A percentile compares a stretch with the other conserved stretches of the same genome.
Conservation (phyloP, 2,797 vertebrate species). For the Rallus crepitans region DNA sequence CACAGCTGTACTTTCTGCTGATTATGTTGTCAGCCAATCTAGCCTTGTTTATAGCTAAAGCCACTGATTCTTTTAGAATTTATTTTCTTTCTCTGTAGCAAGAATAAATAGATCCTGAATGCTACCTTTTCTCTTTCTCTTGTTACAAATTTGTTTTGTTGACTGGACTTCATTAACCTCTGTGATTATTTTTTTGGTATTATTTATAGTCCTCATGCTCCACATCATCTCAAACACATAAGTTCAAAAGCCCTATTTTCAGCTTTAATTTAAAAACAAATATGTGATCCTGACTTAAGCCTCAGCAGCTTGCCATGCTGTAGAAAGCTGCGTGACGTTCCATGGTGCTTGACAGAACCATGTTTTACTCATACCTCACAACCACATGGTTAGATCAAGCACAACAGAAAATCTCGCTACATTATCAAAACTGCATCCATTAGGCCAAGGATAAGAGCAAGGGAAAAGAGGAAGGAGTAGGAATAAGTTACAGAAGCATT, state of each 20-base stretch:
- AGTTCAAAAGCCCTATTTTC: slow-evolving; percentile 74
- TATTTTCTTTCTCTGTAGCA: slow-evolving; percentile 65
- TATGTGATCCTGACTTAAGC: slow-evolving; percentile 80
- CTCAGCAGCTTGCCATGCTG: slow-evolving; percentile 94
- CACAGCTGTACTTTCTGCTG: slow-evolving; percentile 87
- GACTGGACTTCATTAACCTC: slow-evolving; percentile 60
- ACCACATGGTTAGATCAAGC: slow-evolving; percentile 99
- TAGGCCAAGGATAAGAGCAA: slow-evolving; percentile 87
- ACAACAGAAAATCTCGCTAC: slow-evolving; percentile 99
- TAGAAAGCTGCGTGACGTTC: slow-evolving; percentile 97
- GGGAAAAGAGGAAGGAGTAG: slow-evolving; percentile 75
- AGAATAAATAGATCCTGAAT: slow-evolving; percentile 68
- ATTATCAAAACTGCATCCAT: slow-evolving; percentile 91
- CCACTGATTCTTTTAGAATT: slow-evolving; percentile 65
- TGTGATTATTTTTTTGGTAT: slow-evolving; percentile 29
- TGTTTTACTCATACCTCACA: slow-evolving; percentile 98
- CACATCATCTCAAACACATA: slow-evolving; percentile 65
- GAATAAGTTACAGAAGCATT: slow-evolving; percentile 62
- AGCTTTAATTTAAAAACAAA: slow-evolving; percentile 71
- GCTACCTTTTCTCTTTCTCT: slow-evolving; percentile 58
- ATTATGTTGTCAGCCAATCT: slow-evolving; percentile 77
- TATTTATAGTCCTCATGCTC: slow-evolving; percentile 47
- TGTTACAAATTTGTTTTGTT: slow-evolving; percentile 37
- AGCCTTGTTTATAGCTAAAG: slow-evolving; percentile 70
- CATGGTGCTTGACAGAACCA: slow-evolving; percentile 99